These are phyloP conservation scores for Timandra comae DNA, from an alignment of 2,888 invertebrate species.

Conservation along the genomic window DNA sequence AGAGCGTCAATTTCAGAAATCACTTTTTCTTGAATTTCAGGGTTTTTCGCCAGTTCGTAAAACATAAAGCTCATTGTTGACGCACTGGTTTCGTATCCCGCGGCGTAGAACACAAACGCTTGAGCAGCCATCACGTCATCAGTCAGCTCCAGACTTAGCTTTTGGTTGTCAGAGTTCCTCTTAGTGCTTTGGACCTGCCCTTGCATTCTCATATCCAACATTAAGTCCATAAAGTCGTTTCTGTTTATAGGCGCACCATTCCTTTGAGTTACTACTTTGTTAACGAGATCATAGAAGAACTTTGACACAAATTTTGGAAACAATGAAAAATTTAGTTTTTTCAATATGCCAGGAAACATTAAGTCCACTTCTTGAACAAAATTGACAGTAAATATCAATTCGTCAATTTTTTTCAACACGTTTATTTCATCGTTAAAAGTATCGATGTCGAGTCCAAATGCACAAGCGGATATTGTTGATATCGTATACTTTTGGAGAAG, in stretches of 20 bases:
- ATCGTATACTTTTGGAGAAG: constrained; percentile 37
- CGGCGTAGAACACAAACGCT: constrained; percentile 55
- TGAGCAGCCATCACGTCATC: constrained; percentile 48
- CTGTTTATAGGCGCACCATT: constrained; percentile 26
- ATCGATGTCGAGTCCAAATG: constrained; percentile 42
- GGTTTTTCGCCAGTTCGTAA: constrained; percentile 47
- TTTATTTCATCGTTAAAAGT: constrained; percentile 19
- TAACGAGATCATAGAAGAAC: constrained; percentile 33
- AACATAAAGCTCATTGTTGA: constrained; percentile 46
- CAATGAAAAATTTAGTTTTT: constrained; percentile 26
- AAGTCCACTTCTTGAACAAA: constrained; percentile 29
- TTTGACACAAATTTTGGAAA: constrained; percentile 24
- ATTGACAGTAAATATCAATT: constrained; percentile 14
- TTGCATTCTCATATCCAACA: constrained; percentile 31
- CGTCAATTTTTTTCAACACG: constrained; percentile 17
- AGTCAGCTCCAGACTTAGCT: constrained; percentile 28
- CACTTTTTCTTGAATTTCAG: constrained; percentile 47
- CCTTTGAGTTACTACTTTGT: constrained; percentile 29
- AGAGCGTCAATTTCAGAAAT: constrained; percentile 37
- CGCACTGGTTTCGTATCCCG: constrained; percentile 63
- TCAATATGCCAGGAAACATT: constrained; percentile 40
- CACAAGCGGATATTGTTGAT: constrained; percentile 35
- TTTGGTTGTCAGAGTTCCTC: constrained; percentile 15
- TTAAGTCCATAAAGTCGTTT: constrained; percentile 28
- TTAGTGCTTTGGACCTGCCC: constrained; percentile 22